Evolutionary conservation across 2,113 vertebrate species (phyloP).

Genomic region (Oncorhynchus gorbuscha): DNA sequence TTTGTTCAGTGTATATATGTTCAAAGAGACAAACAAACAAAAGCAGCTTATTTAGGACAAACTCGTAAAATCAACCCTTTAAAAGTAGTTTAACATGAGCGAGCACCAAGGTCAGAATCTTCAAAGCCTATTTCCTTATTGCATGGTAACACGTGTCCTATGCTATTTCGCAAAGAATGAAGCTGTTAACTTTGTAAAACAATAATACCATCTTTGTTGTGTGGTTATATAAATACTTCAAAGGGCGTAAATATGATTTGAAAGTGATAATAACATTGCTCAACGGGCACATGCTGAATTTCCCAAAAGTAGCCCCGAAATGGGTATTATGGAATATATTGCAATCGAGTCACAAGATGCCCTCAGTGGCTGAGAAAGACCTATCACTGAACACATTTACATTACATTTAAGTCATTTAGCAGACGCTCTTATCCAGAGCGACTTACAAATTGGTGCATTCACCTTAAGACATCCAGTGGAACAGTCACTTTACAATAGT

Average conservation of each 20-base stretch:
- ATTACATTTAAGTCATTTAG: no score
- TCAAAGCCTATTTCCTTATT: not conserved
- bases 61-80: not conserved
- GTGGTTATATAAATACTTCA: not conserved
- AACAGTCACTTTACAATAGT: no score
- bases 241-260: not conserved
- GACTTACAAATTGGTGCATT: no score
- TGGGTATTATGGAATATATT: not conserved
- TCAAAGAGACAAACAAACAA: not conserved
- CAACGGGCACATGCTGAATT: not conserved
- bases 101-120: not conserved
- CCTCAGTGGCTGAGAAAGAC: not conserved
- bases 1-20: no score
- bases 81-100: not conserved
- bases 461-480: no score
- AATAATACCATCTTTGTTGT: not conserved
- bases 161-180: not conserved
- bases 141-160: conserved; percentile 20
- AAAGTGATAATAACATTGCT: not conserved
- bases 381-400: no score
- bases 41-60: not conserved
- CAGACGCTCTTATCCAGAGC: no score
- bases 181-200: not conserved
- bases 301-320: not conserved
- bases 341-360: not conserved